Conservation (phyloP, 2,888 invertebrate genomes). For the Diaphora mendica region DNA sequence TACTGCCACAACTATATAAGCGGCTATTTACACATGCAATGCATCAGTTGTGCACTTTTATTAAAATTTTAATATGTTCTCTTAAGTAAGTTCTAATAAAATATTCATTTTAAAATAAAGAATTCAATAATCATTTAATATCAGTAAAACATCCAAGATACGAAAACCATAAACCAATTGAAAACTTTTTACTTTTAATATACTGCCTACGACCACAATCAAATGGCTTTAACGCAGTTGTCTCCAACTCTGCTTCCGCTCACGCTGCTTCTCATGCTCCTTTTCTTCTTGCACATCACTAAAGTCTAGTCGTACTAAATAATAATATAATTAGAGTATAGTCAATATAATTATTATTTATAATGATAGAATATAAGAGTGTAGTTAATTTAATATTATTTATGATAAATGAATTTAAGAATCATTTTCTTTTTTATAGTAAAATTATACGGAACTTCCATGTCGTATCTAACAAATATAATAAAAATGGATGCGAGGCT, state of each 20-base stretch:
- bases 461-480: too few species aligned
- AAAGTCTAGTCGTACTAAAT: background rate
- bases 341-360: too few species aligned
- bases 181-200: conserved; percentile 70
- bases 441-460: too few species aligned
- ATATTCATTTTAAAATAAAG: background rate
- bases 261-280: conserved; percentile 53
- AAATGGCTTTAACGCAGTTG: conserved; percentile 82
- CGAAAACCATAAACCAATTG: too few species aligned
- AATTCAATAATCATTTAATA: too few species aligned
- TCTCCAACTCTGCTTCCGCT: conserved; percentile 74
- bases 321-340: too few species aligned
- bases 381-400: background rate
- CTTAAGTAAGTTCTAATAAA: conserved; percentile 74
- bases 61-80: conserved; percentile 71
- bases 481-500: too few species aligned
- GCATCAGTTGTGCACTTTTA: conserved; percentile 66
- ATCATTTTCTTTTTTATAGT: too few species aligned
- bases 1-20: conserved; percentile 67
- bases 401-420: background rate
- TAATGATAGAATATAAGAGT: too few species aligned
- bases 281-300: conserved; percentile 61
- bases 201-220: conserved; percentile 84
- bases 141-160: too few species aligned
- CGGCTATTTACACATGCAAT: conserved; percentile 54